Conservation (phyloP, 2,797 vertebrate genomes). For the Microchirus variegatus region DNA sequence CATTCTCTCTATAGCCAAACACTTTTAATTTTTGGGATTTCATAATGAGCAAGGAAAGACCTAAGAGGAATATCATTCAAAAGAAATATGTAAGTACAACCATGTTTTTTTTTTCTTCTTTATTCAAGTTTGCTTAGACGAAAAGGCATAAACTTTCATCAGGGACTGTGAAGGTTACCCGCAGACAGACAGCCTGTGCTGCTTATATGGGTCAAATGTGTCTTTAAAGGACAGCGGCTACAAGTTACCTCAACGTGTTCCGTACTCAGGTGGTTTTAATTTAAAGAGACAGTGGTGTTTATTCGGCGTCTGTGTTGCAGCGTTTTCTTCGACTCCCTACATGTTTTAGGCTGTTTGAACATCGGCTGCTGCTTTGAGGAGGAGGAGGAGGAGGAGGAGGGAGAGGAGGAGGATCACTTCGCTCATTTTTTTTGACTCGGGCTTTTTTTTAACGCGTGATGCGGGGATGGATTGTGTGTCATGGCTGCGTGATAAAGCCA, state of each 20-base stretch:
- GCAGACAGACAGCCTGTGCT: slow-evolving; percentile 32
- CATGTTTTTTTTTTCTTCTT: slow-evolving; percentile 2
- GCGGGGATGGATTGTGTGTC: not conserved
- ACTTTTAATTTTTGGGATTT: slow-evolving; percentile 79
- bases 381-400: not conserved
- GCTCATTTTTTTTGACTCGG: slow-evolving; percentile 26
- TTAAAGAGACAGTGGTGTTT: slow-evolving; percentile 69
- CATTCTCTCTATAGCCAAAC: slow-evolving; percentile 81
- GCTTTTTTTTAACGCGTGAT: not conserved
- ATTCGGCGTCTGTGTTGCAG: slow-evolving; percentile 58
- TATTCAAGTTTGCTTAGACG: slow-evolving; percentile 74
- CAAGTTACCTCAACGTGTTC: slow-evolving; percentile 40
- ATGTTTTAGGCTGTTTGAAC: slow-evolving; percentile 76
- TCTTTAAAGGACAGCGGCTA: slow-evolving; percentile 10
- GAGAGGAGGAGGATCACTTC: not conserved
- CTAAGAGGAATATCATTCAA: slow-evolving; percentile 99
- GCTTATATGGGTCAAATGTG: slow-evolving; percentile 31
- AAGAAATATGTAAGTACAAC: slow-evolving; percentile 97
- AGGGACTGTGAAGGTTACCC: slow-evolving; percentile 59
- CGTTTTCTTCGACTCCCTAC: slow-evolving; percentile 78
- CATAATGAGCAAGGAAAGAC: slow-evolving; percentile 99
- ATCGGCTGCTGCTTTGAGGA: slow-evolving; percentile 43
- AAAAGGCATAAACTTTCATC: slow-evolving; percentile 81
- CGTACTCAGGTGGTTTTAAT: slow-evolving; percentile 24
- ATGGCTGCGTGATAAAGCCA: slow-evolving; percentile 5